Evolutionary conservation across 2,113 vertebrate species (phyloP).

Genomic region (Zosterops lateralis): DNA sequence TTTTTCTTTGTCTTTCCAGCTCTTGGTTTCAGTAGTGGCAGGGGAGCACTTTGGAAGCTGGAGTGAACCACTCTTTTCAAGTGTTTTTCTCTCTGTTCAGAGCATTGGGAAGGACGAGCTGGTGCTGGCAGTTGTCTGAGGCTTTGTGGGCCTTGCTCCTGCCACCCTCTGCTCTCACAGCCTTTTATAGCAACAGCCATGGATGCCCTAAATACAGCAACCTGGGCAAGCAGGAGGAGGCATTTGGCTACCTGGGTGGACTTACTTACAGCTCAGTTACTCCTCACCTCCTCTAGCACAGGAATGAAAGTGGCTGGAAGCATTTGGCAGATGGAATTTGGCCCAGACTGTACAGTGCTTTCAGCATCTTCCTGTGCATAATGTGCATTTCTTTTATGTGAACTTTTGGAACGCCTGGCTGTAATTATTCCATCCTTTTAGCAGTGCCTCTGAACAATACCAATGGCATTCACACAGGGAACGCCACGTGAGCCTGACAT

Average conservation of each 20-base stretch:
- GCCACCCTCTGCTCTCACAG: background rate
- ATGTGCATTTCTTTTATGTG: background rate
- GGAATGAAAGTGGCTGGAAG: background rate
- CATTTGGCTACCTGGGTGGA: background rate
- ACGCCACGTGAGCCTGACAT: background rate
- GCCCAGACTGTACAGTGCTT: background rate
- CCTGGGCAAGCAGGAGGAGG: slow-evolving; percentile 5
- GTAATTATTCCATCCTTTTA: background rate
- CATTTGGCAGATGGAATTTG: background rate
- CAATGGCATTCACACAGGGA: background rate
- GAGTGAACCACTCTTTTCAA: background rate
- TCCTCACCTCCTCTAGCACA: background rate
- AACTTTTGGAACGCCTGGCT: background rate
- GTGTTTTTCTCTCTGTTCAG: background rate
- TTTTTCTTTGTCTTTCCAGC: background rate
- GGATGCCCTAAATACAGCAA: background rate
- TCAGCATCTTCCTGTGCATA: background rate
- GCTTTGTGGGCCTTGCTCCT: background rate
- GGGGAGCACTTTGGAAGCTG: background rate
- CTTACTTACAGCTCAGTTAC: background rate
- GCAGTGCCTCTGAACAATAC: background rate
- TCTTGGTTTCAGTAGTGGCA: background rate
- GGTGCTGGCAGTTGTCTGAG: background rate
- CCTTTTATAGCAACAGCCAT: background rate
- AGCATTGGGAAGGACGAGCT: background rate